Percentiles rank a stretch among this genome's conserved stretches.
Conservation (phyloP, 2,888 invertebrate genomes). For the Oasisia sp. region DNA sequence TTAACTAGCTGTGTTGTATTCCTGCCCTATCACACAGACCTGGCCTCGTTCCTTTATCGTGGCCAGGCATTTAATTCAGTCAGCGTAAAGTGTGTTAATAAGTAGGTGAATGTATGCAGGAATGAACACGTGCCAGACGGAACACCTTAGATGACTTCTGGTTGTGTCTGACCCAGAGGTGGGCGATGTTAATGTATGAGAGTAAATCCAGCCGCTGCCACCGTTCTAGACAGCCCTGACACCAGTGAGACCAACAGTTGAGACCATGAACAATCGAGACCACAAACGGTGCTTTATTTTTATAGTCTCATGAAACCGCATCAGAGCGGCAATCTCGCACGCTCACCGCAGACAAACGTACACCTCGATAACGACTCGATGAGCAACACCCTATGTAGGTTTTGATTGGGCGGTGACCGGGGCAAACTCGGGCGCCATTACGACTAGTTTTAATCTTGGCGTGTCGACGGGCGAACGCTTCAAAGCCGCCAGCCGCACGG, state of each 20-base stretch:
- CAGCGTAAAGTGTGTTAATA: background rate
- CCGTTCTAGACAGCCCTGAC: background rate
- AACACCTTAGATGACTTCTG: background rate
- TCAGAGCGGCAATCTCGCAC: background rate
- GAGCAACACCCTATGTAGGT: background rate
- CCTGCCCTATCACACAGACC: background rate
- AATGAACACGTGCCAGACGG: background rate
- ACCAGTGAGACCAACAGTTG: background rate
- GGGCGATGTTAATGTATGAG: background rate
- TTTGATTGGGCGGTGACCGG: background rate
- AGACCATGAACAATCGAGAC: background rate
- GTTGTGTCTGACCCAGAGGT: background rate
- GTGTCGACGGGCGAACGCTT: background rate
- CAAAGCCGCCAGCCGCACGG: background rate
- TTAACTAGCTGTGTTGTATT: background rate
- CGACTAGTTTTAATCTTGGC: background rate
- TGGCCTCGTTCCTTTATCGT: background rate
- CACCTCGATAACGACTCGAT: background rate
- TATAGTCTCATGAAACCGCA: background rate
- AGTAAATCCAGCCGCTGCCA: background rate
- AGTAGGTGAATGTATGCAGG: background rate
- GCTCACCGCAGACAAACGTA: background rate
- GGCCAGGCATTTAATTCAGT: background rate
- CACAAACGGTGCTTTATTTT: background rate
- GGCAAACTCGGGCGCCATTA: background rate